A percentile compares a stretch with the other conserved stretches of the same genome.
Conservation (phyloP, 1,140 invertebrate genomes). For the Drosophila orosa region DNA sequence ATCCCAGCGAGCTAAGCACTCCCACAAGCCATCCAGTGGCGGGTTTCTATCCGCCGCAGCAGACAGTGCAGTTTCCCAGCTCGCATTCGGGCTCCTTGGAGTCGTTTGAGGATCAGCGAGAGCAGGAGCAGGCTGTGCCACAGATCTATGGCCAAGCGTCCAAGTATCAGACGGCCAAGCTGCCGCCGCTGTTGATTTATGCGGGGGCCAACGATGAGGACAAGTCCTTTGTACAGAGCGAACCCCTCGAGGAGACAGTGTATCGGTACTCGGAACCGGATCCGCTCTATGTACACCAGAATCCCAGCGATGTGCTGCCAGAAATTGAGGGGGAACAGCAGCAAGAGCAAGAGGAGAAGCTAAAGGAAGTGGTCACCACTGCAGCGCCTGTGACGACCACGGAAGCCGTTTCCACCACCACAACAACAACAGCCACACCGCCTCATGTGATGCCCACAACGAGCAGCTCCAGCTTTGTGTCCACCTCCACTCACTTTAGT, state of each 20-base stretch:
- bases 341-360: background rate
- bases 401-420: background rate
- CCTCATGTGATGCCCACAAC: background rate
- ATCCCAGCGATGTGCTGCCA: conserved; percentile 57
- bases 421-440: conserved; percentile 12
- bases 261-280: conserved; percentile 83
- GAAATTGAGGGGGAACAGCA: too few species aligned
- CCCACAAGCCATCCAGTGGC: background rate
- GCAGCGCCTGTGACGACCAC: background rate
- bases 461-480: conserved; percentile 55
- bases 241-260: conserved; percentile 68
- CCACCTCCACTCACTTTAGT: conserved; percentile 63
- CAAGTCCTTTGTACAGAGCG: conserved; percentile 75
- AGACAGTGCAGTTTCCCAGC: conserved; percentile 51
- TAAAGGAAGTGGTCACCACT: conserved; percentile 41
- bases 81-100: conserved; percentile 42
- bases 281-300: conserved; percentile 78
- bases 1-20: conserved; percentile 23
- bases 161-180: conserved; percentile 50
- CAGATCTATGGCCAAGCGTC: conserved; percentile 54
- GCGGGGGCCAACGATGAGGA: conserved; percentile 49
- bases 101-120: conserved; percentile 39
- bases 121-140: conserved; percentile 33
- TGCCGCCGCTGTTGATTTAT: conserved; percentile 72
- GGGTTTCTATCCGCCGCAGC: conserved; percentile 13